Evolutionary conservation across 2,888 invertebrate genomes (phyloP), one percentile per base, ranked within the genome.

Genomic region (Bruchidius siliquastri): DNA sequence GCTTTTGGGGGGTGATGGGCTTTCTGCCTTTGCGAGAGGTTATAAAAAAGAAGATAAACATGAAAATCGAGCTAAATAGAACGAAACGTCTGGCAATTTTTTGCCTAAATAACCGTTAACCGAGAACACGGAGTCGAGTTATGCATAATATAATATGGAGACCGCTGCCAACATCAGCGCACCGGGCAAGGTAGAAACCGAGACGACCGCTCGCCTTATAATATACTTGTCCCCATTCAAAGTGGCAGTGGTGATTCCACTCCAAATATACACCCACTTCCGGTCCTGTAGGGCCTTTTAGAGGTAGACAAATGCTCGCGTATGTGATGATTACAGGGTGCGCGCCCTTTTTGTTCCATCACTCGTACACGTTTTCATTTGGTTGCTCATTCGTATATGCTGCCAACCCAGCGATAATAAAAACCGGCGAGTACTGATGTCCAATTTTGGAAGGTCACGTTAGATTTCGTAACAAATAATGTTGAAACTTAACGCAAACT

Each of bases 191-290:
- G 49, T 13, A 49, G 49, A 4, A 49, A 49, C 49, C 49, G 49
- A 49, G 49, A 49, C 49, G 49, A 49, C 49, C 49, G 49, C 49
- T 49, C 26, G 49, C 49, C 49, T 49, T 49, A 49, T 49, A 49
- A 49, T 49, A 49, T 49, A 49, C 49, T 49, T 49, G 49, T 49
- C 49, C 49, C 49, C 49, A 49, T 49, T 49, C 49, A 49, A 49
- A 49, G 49, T 49, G 49, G 49, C 20, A 68, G 21, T 72, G 69
- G 73, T 77, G 79, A 78, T 78, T 77, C 79, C 79, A 79, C 81
- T 79, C 72, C 76, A 74, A 80, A 81, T 49, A 80, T 79, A 82
- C 82, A 82, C 84, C 84, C 82, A 84, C 81, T 82, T 84, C 83
- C 84, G 84, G 80, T 79, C 74, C 49, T 69, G 20, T 10, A 30